phyloP scores from a whole-genome alignment of 1,140 invertebrate species.

The Phthorimaea operculella region DNA sequence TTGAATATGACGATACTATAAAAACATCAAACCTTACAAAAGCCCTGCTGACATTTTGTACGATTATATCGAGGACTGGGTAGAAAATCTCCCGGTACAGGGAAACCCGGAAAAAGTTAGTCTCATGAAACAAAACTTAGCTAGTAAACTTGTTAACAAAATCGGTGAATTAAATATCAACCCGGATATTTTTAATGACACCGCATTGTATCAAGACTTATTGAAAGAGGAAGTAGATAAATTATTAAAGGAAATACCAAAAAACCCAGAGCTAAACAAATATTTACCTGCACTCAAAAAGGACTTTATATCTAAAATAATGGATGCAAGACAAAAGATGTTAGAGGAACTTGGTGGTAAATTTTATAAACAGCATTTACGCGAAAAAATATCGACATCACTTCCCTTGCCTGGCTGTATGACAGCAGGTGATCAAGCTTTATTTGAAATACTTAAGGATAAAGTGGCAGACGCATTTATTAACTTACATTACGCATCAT shows the following conservation, averaged over 20 bases:
- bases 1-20: neutral
- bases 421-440: conserved; percentile 15
- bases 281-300: conserved; percentile 15
- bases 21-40: neutral
- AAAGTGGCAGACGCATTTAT: conserved; percentile 34
- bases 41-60: neutral
- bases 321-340: conserved; percentile 14
- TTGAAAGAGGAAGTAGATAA: conserved; percentile 25
- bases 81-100: neutral
- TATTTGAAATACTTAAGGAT: conserved; percentile 30
- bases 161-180: conserved; percentile 25
- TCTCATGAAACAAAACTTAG: conserved; percentile 10
- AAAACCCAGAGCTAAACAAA: conserved; percentile 12
- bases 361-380: conserved; percentile 25
- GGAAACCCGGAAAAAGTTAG: neutral
- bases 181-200: conserved; percentile 22
- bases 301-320: conserved; percentile 16
- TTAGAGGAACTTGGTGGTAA: conserved; percentile 18
- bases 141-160: conserved; percentile 19
- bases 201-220: conserved; percentile 20
- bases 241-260: conserved; percentile 16
- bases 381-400: conserved; percentile 23
- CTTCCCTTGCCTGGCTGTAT: conserved; percentile 16
- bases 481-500: conserved; percentile 20
- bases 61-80: neutral